Conservation (phyloP, 2,888 invertebrate genomes). For the Axea sp. region DNA sequence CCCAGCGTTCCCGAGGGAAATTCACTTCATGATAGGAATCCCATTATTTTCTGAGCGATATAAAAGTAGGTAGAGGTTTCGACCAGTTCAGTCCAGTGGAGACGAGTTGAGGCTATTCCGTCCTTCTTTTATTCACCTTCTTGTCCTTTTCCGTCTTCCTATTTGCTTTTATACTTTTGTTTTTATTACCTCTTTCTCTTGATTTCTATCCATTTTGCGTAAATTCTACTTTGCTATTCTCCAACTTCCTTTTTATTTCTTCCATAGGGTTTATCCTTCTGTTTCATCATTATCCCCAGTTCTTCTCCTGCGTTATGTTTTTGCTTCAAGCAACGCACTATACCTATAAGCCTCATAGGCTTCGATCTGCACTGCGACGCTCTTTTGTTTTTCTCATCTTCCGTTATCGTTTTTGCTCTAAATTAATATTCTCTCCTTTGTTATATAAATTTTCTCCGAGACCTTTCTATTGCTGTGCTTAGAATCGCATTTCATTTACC, state of each 20-base stretch:
- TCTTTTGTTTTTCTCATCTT: slow-evolving; percentile 56
- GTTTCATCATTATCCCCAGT: too few relatives aligned
- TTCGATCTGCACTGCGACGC: slow-evolving; percentile 65
- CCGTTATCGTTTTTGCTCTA: slow-evolving; percentile 63
- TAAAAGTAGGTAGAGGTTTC: slow-evolving; percentile 71
- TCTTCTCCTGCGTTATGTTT: slow-evolving; percentile 26
- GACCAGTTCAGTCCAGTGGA: slow-evolving; percentile 63
- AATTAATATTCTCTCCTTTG: slow-evolving; percentile 64
- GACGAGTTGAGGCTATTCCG: slow-evolving; percentile 65
- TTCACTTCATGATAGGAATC: slow-evolving; percentile 80
- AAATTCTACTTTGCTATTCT: slow-evolving; percentile 52
- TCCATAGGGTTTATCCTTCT: too few relatives aligned
- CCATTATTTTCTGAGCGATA: slow-evolving; percentile 77
- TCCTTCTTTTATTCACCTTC: slow-evolving; percentile 24
- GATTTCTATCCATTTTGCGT: slow-evolving; percentile 53
- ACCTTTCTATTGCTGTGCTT: slow-evolving; percentile 62
- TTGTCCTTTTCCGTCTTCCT: slow-evolving; percentile 52
- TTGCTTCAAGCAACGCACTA: slow-evolving; percentile 25
- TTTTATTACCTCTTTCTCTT: slow-evolving; percentile 51
- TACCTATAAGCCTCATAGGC: too few relatives aligned
- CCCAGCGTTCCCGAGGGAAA: slow-evolving; percentile 78
- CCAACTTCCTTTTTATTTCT: slow-evolving; percentile 37
- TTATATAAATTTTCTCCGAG: slow-evolving; percentile 44
- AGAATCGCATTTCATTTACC: slow-evolving; percentile 61
- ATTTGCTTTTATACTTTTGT: slow-evolving; percentile 46